These are phyloP conservation scores for Actinernus sp. DNA, from an alignment of 92 coral and sea anemone species.

Conservation along the genomic window DNA sequence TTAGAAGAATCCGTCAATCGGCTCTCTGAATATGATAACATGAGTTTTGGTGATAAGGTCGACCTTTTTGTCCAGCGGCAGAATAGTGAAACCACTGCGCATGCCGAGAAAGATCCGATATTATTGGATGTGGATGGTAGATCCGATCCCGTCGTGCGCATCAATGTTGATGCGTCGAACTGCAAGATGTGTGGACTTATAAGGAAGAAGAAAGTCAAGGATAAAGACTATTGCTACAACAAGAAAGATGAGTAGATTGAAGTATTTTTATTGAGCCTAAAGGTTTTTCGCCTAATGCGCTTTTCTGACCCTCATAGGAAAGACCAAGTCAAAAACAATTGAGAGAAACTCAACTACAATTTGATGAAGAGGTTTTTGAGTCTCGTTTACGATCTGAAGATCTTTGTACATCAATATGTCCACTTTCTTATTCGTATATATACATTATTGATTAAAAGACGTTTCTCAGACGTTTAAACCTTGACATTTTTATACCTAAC, in stretches of 20 bases:
- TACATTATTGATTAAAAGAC: no score
- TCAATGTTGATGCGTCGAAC: slow-evolving; percentile 22
- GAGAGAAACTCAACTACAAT: no score
- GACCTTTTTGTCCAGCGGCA: slow-evolving; percentile 47
- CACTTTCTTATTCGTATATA: no score
- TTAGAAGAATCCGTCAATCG: slow-evolving; percentile 65
- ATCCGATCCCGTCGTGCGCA: not conserved
- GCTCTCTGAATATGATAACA: slow-evolving; percentile 80
- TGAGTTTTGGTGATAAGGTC: slow-evolving; percentile 68
- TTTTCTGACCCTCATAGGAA: no score
- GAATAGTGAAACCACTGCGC: slow-evolving; percentile 30
- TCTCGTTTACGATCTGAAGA: no score
- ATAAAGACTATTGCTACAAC: not conserved
- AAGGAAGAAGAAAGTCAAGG: slow-evolving; percentile 5
- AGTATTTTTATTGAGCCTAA: no score
- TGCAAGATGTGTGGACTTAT: slow-evolving; percentile 51
- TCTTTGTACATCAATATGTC: no score
- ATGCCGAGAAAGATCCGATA: not conserved
- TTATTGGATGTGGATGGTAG: not conserved
- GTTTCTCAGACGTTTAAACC: no score
- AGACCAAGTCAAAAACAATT: no score
- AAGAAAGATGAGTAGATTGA: not conserved
- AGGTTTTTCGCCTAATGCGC: no score
- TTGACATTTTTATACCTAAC: no score
- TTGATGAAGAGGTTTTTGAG: no score